phyloP scores from a whole-genome alignment of 2,113 vertebrate genomes.

The Mesitornis unicolor region DNA sequence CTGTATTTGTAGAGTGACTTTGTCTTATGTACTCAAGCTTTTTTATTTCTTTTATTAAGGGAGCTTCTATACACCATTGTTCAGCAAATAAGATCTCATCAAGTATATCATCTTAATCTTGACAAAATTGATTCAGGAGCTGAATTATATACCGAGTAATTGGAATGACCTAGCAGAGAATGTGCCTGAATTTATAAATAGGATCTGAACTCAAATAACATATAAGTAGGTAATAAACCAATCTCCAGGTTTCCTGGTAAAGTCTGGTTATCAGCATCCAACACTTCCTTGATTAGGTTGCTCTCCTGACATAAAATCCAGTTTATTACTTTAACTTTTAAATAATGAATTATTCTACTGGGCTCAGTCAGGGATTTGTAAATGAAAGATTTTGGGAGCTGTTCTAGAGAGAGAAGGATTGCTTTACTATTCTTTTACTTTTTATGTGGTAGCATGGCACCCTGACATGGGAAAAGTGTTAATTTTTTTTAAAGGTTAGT shows the following conservation, averaged over 20 bases:
- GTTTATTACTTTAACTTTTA: constrained; percentile 31
- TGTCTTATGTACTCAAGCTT: background rate
- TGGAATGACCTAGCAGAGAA: constrained; percentile 19
- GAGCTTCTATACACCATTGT: constrained; percentile 9
- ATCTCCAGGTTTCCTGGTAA: background rate
- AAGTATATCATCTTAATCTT: background rate
- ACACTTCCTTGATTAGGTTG: background rate
- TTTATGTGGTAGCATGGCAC: background rate
- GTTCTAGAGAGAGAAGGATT: background rate
- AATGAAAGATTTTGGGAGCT: background rate
- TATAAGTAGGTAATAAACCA: constrained; percentile 8
- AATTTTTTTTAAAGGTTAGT: background rate
- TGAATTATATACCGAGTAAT: constrained; percentile 35
- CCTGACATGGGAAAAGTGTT: background rate
- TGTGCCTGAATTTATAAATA: constrained; percentile 21
- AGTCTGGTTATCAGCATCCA: constrained; percentile 1
- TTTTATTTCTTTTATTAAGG: background rate
- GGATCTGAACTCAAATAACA: background rate
- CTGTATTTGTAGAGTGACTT: background rate
- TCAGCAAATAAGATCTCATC: constrained; percentile 22
- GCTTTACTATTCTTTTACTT: background rate
- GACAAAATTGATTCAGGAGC: background rate
- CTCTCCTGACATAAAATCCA: background rate
- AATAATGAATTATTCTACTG: background rate
- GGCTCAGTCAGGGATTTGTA: background rate